These are phyloP conservation scores for Cervus canadensis DNA, from an alignment of 2,113 vertebrate species.

Conservation along the genomic window DNA sequence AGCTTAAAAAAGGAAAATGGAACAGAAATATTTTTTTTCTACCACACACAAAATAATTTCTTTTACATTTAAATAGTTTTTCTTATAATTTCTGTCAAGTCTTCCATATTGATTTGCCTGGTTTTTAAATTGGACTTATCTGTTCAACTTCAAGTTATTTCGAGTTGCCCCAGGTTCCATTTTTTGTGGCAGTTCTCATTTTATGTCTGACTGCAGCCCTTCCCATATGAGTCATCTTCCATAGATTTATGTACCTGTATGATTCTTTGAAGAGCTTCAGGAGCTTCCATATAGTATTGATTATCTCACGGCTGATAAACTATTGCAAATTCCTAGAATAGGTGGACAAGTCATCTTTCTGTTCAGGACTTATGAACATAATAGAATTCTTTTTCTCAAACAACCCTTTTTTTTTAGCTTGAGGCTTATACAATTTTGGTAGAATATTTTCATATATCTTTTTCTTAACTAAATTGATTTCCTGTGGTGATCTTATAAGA, in stretches of 20 bases:
- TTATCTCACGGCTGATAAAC: background rate
- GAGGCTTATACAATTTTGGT: background rate
- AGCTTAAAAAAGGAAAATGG: background rate
- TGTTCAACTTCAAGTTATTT: background rate
- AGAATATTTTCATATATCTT: background rate
- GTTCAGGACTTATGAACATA: background rate
- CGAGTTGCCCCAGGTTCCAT: background rate
- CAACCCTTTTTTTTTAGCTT: background rate
- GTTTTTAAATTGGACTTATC: background rate
- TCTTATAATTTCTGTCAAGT: background rate
- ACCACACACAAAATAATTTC: background rate
- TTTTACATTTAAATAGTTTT: background rate
- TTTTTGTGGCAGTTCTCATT: background rate
- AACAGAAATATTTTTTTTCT: background rate
- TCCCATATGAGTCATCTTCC: background rate
- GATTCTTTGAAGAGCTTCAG: background rate
- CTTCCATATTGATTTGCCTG: background rate
- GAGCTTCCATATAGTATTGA: background rate
- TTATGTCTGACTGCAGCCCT: background rate
- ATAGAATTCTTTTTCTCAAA: background rate
- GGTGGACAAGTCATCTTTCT: background rate
- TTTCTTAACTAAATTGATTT: conserved; percentile 27
- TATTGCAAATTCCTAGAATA: background rate
- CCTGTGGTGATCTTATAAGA: background rate
- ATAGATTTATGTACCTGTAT: background rate